phyloP scores from a whole-genome alignment of 2,888 invertebrate genomes.

The Oeneis ivallda region DNA sequence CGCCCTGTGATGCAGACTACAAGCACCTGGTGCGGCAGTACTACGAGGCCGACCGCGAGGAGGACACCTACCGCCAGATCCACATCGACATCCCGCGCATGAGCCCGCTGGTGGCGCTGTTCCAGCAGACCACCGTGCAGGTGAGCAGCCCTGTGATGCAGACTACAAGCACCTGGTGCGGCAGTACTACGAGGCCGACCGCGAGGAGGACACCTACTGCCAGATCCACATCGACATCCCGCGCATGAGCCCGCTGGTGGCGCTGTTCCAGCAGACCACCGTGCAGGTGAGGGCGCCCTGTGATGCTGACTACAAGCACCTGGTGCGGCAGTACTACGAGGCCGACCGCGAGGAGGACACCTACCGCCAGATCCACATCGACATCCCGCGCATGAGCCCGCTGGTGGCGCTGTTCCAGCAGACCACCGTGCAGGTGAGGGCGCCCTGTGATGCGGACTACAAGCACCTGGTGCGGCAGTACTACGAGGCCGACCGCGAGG shows the following conservation, averaged over 20 bases:
- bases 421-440: no score
- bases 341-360: constrained; percentile 94
- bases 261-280: constrained; percentile 96
- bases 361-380: constrained; percentile 96
- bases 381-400: constrained; percentile 99
- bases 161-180: constrained; percentile 97
- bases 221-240: constrained; percentile 99
- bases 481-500: constrained; percentile 92
- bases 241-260: constrained; percentile 98
- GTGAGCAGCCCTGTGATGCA: no score
- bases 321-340: constrained; percentile 98
- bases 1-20: no score
- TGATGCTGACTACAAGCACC: constrained; percentile 97
- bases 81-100: constrained; percentile 99
- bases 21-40: constrained; percentile 97
- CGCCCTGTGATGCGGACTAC: no score
- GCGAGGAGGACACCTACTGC: constrained; percentile 93
- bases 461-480: constrained; percentile 97
- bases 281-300: no score
- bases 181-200: constrained; percentile 96
- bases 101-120: constrained; percentile 98
- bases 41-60: constrained; percentile 92
- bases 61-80: constrained; percentile 95
- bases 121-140: constrained; percentile 96
- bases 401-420: constrained; percentile 98